Conservation (phyloP, 1,140 invertebrate species). For the Brachystomella parvula region DNA sequence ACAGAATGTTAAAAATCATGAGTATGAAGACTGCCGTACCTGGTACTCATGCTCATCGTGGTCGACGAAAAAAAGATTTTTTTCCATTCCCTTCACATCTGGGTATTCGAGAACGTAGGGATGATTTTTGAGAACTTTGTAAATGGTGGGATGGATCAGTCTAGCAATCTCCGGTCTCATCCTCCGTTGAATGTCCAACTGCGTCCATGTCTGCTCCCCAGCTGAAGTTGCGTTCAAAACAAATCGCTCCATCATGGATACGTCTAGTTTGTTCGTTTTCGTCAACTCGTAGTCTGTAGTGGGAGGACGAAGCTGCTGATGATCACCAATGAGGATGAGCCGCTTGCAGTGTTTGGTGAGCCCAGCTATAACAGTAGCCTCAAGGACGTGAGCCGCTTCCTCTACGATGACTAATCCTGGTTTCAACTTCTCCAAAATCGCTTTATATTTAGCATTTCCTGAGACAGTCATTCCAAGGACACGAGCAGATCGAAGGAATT, state of each 20-base stretch:
- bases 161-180: conserved; percentile 39
- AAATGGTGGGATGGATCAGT: conserved; percentile 36
- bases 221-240: conserved; percentile 19
- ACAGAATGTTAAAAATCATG: background rate
- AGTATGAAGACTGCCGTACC: background rate
- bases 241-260: conserved; percentile 52
- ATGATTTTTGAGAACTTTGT: conserved; percentile 35
- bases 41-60: conserved; percentile 29
- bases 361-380: conserved; percentile 45
- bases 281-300: conserved; percentile 53
- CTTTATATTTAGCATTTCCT: conserved; percentile 46
- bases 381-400: conserved; percentile 52
- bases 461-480: conserved; percentile 48
- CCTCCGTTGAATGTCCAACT: conserved; percentile 29
- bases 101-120: conserved; percentile 29
- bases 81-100: conserved; percentile 31
- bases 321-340: conserved; percentile 59
- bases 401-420: conserved; percentile 44
- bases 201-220: conserved; percentile 9
- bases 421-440: conserved; percentile 39
- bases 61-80: conserved; percentile 38
- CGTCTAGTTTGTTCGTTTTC: conserved; percentile 53
- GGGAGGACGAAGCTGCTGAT: conserved; percentile 62
- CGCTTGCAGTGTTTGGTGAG: conserved; percentile 48
- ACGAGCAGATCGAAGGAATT: background rate